A percentile compares a stretch with the other conserved stretches of the same genome.
These are phyloP conservation scores for Sebastes trivittatus DNA, from an alignment of 2,797 vertebrate genomes.

Conservation along the genomic window DNA sequence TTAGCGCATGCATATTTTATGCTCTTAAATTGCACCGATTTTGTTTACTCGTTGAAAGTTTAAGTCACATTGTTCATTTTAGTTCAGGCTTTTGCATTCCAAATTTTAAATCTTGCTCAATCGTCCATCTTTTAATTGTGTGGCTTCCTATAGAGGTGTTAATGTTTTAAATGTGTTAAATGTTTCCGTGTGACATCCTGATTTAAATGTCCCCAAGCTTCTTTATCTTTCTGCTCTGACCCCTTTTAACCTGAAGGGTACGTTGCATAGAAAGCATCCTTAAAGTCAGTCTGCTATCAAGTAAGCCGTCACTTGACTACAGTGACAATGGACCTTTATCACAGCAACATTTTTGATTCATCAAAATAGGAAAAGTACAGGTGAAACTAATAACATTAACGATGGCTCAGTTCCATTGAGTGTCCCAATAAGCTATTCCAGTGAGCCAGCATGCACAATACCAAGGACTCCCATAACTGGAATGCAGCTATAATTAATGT, in stretches of 20 bases:
- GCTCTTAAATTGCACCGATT: background rate
- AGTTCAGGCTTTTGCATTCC: background rate
- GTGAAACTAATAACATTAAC: too few relatives aligned
- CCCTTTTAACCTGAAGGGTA: background rate
- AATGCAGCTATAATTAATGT: too few relatives aligned
- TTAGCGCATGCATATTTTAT: background rate
- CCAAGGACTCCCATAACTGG: too few relatives aligned
- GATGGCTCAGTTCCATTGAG: too few relatives aligned
- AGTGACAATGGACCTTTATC: background rate
- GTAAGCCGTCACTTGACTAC: background rate
- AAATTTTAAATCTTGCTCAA: background rate
- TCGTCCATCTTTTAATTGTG: background rate
- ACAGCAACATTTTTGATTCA: too few relatives aligned
- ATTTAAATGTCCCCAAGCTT: conserved; percentile 24
- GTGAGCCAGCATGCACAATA: too few relatives aligned
- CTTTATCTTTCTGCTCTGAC: conserved; percentile 21
- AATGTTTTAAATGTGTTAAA: background rate
- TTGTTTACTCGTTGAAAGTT: background rate
- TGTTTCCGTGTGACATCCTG: conserved; percentile 28
- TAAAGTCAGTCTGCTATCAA: background rate
- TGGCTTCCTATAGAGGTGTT: background rate
- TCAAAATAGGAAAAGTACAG: too few relatives aligned
- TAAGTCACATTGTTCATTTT: background rate
- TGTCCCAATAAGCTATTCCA: too few relatives aligned
- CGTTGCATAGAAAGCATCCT: conserved; percentile 16